A percentile compares a stretch with the other conserved stretches of the same genome.
phyloP scores from a whole-genome alignment of 2,113 vertebrate species.

The Syngnathoides biaculeatus region DNA sequence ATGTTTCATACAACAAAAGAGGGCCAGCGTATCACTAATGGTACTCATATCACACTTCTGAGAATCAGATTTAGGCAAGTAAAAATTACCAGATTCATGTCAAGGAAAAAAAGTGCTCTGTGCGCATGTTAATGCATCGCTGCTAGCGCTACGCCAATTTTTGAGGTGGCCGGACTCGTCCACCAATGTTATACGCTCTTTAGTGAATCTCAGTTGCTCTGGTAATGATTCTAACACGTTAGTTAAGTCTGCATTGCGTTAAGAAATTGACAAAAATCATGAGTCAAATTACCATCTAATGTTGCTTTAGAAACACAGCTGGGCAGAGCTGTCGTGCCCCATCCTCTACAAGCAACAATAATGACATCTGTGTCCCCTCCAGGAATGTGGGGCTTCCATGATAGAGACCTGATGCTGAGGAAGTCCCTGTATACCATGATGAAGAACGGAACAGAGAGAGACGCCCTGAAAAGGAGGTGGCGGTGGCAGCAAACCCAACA shows the following conservation, averaged over 20 bases:
- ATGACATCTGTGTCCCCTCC: conserved; percentile 27
- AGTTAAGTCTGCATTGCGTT: too few species aligned
- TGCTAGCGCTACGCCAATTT: too few species aligned
- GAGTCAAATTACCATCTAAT: neutral
- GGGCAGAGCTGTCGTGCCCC: neutral
- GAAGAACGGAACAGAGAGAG: conserved; percentile 90
- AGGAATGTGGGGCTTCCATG: conserved; percentile 99
- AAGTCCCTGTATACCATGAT: conserved; percentile 98
- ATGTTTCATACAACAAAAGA: too few species aligned
- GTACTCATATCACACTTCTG: too few species aligned
- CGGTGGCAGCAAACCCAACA: conserved; percentile 98
- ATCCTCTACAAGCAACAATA: neutral
- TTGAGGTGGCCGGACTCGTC: too few species aligned
- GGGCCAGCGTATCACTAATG: too few species aligned
- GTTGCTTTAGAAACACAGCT: neutral
- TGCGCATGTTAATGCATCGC: neutral
- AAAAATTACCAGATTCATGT: neutral
- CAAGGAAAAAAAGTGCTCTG: neutral
- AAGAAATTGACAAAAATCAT: too few species aligned
- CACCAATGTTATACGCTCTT: too few species aligned
- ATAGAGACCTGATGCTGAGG: conserved; percentile 92
- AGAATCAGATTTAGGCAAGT: neutral
- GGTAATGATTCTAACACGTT: too few species aligned
- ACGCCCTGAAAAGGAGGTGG: conserved; percentile 94
- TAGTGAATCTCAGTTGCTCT: too few species aligned